These are phyloP conservation scores for Lordiphosa clarofinis DNA, from an alignment of 1,140 invertebrate genomes.

Conservation along the genomic window DNA sequence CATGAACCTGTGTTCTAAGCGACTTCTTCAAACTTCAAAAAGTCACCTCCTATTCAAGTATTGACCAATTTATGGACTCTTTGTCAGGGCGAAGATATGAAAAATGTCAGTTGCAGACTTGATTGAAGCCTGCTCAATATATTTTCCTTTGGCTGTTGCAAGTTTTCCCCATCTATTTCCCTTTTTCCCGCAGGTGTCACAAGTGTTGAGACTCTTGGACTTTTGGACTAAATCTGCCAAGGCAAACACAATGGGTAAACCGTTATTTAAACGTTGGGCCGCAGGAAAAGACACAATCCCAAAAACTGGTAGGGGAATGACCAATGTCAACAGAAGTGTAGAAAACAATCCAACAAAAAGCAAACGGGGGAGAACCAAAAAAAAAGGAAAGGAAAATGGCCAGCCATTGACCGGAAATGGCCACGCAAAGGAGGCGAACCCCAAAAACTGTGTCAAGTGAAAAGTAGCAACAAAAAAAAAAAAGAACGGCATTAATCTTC, in stretches of 20 bases:
- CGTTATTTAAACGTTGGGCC: constrained; percentile 33
- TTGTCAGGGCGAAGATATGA: too few relatives aligned
- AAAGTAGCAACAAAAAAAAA: constrained; percentile 33
- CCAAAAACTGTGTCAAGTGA: constrained; percentile 57
- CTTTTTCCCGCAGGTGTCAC: neutral
- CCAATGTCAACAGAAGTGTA: constrained; percentile 56
- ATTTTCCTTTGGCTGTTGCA: neutral
- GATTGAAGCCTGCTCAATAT: neutral
- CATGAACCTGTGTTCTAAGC: too few relatives aligned
- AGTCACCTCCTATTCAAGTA: too few relatives aligned
- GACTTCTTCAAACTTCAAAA: too few relatives aligned
- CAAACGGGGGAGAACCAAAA: too few relatives aligned
- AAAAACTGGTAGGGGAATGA: constrained; percentile 12
- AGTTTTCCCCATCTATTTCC: neutral
- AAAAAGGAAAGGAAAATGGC: constrained; percentile 7
- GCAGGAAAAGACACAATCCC: constrained; percentile 8
- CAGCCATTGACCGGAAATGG: constrained; percentile 42
- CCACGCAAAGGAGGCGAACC: constrained; percentile 6
- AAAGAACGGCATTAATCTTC: constrained; percentile 59
- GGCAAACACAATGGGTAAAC: constrained; percentile 20
- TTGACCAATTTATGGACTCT: too few relatives aligned
- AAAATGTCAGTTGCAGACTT: too few relatives aligned
- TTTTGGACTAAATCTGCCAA: constrained; percentile 35
- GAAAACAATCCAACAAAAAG: constrained; percentile 10
- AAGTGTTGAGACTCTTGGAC: constrained; percentile 12